phyloP scores from a whole-genome alignment of 1,140 invertebrate genomes.

The Uloborus diversus region DNA sequence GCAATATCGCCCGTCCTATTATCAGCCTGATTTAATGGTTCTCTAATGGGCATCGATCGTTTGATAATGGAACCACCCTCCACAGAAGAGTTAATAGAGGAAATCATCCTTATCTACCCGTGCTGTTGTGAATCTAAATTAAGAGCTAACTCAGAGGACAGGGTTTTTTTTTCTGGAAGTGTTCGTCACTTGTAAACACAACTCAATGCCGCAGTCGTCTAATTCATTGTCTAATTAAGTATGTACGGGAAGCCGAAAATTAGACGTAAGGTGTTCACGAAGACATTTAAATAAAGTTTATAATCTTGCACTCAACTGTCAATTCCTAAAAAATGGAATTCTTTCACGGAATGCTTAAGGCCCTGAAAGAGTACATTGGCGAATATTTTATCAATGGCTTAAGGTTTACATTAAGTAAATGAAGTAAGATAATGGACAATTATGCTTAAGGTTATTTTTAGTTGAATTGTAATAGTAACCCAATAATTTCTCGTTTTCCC shows the following conservation, averaged over 20 bases:
- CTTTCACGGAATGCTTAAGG: too few relatives aligned
- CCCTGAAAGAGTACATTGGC: too few relatives aligned
- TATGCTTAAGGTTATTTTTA: too few relatives aligned
- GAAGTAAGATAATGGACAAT: too few relatives aligned
- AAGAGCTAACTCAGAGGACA: slow-evolving; percentile 10
- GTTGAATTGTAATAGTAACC: too few relatives aligned
- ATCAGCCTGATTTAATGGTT: slow-evolving; percentile 40
- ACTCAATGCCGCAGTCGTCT: neutral
- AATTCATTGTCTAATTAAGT: neutral
- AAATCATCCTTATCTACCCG: slow-evolving; percentile 25
- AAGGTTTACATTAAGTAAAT: too few relatives aligned
- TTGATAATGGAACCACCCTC: slow-evolving; percentile 27
- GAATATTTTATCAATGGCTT: too few relatives aligned
- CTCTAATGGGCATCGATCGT: slow-evolving; percentile 39
- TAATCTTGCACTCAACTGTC: too few relatives aligned
- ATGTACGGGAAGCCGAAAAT: neutral
- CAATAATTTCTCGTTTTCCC: too few relatives aligned
- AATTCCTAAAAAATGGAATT: too few relatives aligned
- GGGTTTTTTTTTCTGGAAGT: neutral
- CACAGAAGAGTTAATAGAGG: slow-evolving; percentile 29
- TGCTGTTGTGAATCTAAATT: slow-evolving; percentile 7
- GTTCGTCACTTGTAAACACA: neutral
- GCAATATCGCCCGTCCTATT: slow-evolving; percentile 40
- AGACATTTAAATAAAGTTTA: too few relatives aligned
- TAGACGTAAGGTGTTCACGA: too few relatives aligned